Percentiles rank a stretch among this genome's conserved stretches.
phyloP scores from a whole-genome alignment of 2,113 vertebrate species.

The Octodon degus region DNA sequence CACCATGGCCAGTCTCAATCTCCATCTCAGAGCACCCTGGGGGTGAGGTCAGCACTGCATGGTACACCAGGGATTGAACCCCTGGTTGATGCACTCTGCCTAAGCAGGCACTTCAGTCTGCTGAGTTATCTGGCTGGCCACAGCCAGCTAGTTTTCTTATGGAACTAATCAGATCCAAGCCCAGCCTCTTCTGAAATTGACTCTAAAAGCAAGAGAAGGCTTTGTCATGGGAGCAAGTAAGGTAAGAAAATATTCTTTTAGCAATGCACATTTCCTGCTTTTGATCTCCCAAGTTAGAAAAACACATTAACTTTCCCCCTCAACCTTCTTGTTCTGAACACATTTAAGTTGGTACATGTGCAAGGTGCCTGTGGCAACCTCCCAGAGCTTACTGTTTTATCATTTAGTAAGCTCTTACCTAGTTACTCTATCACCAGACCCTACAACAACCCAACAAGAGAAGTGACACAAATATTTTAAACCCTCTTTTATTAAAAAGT shows the following conservation, averaged over 20 bases:
- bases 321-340: neutral
- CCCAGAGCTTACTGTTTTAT: neutral
- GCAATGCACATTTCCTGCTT: neutral
- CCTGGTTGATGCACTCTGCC: no score
- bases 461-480: neutral
- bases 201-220: neutral
- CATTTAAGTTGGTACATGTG: neutral
- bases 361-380: neutral
- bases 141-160: neutral
- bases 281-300: neutral
- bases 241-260: neutral
- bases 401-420: neutral
- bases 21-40: no score
- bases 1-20: no score
- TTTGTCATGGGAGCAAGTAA: neutral
- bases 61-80: no score
- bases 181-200: slow-evolving; percentile 18
- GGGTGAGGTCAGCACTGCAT: no score
- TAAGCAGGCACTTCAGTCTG: no score
- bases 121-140: neutral
- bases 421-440: neutral
- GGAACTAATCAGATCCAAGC: slow-evolving; percentile 31
- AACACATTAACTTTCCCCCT: neutral
- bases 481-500: slow-evolving; percentile 27
- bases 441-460: neutral